These are phyloP conservation scores for Hormaphis cornu DNA, from an alignment of 1,140 invertebrate species.

Conservation along the genomic window DNA sequence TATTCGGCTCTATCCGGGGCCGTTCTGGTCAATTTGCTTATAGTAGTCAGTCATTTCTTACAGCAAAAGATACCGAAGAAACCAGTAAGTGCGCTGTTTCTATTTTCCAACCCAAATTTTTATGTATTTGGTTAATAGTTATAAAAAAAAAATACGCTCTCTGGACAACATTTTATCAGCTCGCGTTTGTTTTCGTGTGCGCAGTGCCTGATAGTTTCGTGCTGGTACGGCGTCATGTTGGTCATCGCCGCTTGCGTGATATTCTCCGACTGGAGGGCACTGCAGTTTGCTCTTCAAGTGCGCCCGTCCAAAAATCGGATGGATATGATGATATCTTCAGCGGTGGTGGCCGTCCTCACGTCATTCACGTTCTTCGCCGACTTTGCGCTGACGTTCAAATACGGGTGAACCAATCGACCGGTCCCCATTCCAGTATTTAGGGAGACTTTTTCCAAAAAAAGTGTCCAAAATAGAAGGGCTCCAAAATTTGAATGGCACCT, in stretches of 20 bases:
- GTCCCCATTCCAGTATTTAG: background rate
- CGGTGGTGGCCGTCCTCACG: conserved; percentile 49
- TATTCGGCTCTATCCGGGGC: conserved; percentile 50
- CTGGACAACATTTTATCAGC: no score
- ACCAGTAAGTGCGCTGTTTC: conserved; percentile 45
- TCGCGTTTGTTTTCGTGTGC: background rate
- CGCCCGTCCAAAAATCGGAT: conserved; percentile 50
- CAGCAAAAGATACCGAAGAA: conserved; percentile 57
- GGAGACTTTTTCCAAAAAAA: background rate
- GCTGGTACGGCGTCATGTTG: conserved; percentile 26
- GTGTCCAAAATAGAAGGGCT: background rate
- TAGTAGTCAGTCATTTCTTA: conserved; percentile 50
- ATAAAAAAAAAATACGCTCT: no score
- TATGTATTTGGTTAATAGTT: no score
- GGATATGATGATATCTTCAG: conserved; percentile 51
- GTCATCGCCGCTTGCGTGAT: conserved; percentile 49
- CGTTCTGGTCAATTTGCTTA: conserved; percentile 53
- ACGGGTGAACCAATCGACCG: conserved; percentile 11
- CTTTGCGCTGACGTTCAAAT: conserved; percentile 46
- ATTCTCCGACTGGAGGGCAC: conserved; percentile 50
- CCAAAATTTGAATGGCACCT: background rate
- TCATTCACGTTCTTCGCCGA: conserved; percentile 47
- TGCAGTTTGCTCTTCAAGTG: conserved; percentile 45
- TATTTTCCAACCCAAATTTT: no score
- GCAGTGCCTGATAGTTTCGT: conserved; percentile 21